phyloP scores from a whole-genome alignment of 2,888 invertebrate genomes.

The Cancer borealis region DNA sequence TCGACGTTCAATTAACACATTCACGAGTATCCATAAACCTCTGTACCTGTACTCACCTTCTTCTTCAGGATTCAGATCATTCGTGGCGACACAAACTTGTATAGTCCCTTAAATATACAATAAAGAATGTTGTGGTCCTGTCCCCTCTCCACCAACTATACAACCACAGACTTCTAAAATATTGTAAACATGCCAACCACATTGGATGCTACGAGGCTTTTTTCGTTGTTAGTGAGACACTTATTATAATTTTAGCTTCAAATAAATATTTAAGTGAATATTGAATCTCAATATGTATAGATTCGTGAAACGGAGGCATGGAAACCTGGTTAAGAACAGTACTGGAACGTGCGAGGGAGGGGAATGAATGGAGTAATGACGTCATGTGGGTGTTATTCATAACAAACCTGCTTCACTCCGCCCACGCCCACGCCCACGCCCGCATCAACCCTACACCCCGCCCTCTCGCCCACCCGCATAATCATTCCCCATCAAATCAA shows the following conservation, averaged over 20 bases:
- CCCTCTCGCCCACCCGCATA: background rate
- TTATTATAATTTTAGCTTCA: background rate
- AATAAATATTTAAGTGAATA: background rate
- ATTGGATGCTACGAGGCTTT: background rate
- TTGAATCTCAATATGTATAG: background rate
- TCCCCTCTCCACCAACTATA: slow-evolving; percentile 22
- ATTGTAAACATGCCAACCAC: background rate
- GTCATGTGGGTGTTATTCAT: slow-evolving; percentile 69
- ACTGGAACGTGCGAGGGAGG: slow-evolving; percentile 71
- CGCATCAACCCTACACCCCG: background rate
- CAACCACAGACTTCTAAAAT: background rate
- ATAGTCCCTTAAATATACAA: slow-evolving; percentile 22
- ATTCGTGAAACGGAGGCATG: background rate
- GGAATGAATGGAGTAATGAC: slow-evolving; percentile 73
- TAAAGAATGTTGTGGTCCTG: slow-evolving; percentile 50
- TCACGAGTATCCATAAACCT: background rate
- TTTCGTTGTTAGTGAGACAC: background rate
- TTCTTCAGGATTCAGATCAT: slow-evolving; percentile 60
- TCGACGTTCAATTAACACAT: background rate
- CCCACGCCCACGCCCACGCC: slow-evolving; percentile 35
- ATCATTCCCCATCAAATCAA: background rate
- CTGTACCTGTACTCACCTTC: slow-evolving; percentile 48
- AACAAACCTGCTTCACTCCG: slow-evolving; percentile 50
- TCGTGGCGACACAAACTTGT: slow-evolving; percentile 44
- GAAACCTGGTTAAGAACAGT: slow-evolving; percentile 5